Evolutionary conservation across 2,888 invertebrate species (phyloP).

Genomic region (Agelastica alni): DNA sequence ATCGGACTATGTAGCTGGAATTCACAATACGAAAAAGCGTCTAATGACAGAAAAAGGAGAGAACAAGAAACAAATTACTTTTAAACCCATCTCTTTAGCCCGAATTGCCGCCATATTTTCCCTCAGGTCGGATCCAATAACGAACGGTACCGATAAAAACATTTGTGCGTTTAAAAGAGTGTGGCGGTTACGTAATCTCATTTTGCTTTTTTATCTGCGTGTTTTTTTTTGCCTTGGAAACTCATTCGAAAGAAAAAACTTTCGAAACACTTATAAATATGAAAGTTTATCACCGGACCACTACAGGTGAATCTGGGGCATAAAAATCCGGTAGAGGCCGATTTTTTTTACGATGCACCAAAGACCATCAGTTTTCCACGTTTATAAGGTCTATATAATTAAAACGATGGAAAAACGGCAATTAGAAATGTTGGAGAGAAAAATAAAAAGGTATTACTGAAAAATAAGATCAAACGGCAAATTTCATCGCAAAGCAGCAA

Average conservation of each 20-base stretch:
- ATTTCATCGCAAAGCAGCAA: too few relatives aligned
- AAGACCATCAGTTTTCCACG: too few relatives aligned
- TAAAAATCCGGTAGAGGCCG: too few relatives aligned
- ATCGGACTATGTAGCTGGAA: too few relatives aligned
- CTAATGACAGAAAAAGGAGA: constrained; percentile 13
- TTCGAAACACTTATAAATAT: constrained; percentile 19
- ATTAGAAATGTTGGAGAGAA: too few relatives aligned
- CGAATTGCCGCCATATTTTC: constrained; percentile 24
- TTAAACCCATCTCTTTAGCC: constrained; percentile 21
- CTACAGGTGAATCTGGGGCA: too few relatives aligned
- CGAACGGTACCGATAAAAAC: constrained; percentile 22
- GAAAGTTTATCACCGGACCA: constrained; percentile 8
- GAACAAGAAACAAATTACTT: constrained; percentile 23
- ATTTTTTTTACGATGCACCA: too few relatives aligned
- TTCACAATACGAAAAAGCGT: too few relatives aligned
- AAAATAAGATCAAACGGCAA: too few relatives aligned
- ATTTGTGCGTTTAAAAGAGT: constrained; percentile 28
- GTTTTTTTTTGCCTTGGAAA: constrained; percentile 17
- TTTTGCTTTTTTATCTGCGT: constrained; percentile 24
- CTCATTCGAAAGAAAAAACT: constrained; percentile 23
- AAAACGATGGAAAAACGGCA: too few relatives aligned
- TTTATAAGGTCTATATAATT: too few relatives aligned
- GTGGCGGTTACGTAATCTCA: constrained; percentile 23
- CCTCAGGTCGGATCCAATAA: constrained; percentile 21
- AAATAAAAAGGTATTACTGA: too few relatives aligned